These are phyloP conservation scores for Arrhopalites spinosus DNA, from an alignment of 2,888 invertebrate genomes.

Conservation along the genomic window DNA sequence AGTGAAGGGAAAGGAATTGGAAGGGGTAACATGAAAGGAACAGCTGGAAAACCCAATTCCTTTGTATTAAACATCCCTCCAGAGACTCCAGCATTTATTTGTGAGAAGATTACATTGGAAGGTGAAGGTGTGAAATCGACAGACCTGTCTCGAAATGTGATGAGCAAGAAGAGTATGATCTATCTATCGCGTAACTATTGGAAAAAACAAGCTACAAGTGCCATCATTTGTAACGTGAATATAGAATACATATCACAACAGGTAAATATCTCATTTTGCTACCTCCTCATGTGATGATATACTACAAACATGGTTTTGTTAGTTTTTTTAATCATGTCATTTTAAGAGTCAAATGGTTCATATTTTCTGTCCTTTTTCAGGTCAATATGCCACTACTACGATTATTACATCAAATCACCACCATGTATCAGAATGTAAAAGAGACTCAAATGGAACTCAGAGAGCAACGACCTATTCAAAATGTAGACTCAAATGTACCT, in stretches of 20 bases:
- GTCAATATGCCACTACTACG: slow-evolving; percentile 94
- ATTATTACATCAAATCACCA: slow-evolving; percentile 91
- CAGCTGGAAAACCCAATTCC: slow-evolving; percentile 44
- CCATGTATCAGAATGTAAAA: slow-evolving; percentile 96
- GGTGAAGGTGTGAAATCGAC: slow-evolving; percentile 73
- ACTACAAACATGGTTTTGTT: not conserved
- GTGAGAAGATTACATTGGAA: slow-evolving; percentile 87
- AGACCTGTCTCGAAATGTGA: slow-evolving; percentile 65
- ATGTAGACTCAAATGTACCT: slow-evolving; percentile 52
- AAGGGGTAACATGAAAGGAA: slow-evolving; percentile 42
- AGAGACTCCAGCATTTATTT: slow-evolving; percentile 87
- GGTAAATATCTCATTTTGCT: slow-evolving; percentile 65
- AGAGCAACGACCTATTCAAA: slow-evolving; percentile 64
- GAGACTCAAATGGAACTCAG: slow-evolving; percentile 90
- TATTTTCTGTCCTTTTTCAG: slow-evolving; percentile 58
- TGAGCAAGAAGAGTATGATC: slow-evolving; percentile 71
- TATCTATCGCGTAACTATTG: slow-evolving; percentile 85
- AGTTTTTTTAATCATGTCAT: no score
- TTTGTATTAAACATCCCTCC: slow-evolving; percentile 68
- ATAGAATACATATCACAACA: slow-evolving; percentile 90
- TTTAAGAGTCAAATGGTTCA: not conserved
- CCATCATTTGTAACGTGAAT: slow-evolving; percentile 86
- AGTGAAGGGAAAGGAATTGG: slow-evolving; percentile 67
- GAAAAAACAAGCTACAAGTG: slow-evolving; percentile 88
- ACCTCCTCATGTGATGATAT: no score